These are phyloP conservation scores for Venustaconcha ellipsiformis DNA, from an alignment of 1,140 invertebrate species.

Conservation along the genomic window DNA sequence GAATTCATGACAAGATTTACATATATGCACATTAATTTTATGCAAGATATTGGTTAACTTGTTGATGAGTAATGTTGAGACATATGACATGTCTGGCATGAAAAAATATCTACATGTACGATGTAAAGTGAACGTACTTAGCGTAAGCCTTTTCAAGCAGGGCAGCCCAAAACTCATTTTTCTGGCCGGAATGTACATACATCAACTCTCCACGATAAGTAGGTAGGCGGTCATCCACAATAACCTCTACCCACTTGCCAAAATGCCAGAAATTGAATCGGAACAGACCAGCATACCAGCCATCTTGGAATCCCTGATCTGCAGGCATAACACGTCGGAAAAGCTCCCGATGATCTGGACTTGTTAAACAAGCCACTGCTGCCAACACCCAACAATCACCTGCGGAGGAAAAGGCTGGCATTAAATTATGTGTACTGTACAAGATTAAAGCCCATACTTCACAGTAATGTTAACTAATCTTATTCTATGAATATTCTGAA, in stretches of 20 bases:
- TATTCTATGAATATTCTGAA: background rate
- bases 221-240: slow-evolving; percentile 83
- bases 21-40: too few relatives aligned
- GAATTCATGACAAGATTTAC: too few relatives aligned
- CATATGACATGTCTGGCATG: too few relatives aligned
- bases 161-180: slow-evolving; percentile 84
- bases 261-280: slow-evolving; percentile 85
- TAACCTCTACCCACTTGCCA: slow-evolving; percentile 81
- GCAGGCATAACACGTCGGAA: slow-evolving; percentile 78
- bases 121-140: slow-evolving; percentile 74
- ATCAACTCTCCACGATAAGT: slow-evolving; percentile 75
- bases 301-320: slow-evolving; percentile 77
- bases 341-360: slow-evolving; percentile 75
- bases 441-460: background rate
- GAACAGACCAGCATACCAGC: slow-evolving; percentile 68
- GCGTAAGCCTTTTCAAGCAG: slow-evolving; percentile 87
- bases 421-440: background rate
- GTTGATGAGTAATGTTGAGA: too few relatives aligned
- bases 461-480: slow-evolving; percentile 8
- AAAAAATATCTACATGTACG: too few relatives aligned
- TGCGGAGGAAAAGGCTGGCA: slow-evolving; percentile 25
- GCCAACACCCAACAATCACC: slow-evolving; percentile 79
- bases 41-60: too few relatives aligned
- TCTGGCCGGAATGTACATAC: slow-evolving; percentile 77
- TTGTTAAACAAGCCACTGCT: slow-evolving; percentile 76